Conservation (phyloP, 1,140 invertebrate species). For the Drosophila triauraria region DNA sequence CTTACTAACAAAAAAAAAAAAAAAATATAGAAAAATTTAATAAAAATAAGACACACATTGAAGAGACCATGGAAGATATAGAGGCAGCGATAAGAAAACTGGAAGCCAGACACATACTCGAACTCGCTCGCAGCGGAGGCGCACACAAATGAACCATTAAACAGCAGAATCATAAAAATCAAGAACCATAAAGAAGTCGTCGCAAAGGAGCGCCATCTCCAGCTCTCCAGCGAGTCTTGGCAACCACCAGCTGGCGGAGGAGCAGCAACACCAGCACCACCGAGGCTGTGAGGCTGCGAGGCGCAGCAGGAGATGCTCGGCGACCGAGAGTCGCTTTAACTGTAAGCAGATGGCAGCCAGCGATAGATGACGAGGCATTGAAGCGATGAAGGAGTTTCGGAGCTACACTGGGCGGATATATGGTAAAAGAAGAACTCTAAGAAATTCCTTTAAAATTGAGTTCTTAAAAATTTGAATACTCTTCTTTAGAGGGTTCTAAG, state of each 20-base stretch:
- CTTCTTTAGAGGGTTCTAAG: too few species aligned
- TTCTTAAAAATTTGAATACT: too few species aligned
- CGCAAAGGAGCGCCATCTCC: slow-evolving; percentile 66
- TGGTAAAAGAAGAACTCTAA: too few species aligned
- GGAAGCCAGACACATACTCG: slow-evolving; percentile 63
- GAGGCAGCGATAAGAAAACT: slow-evolving; percentile 72
- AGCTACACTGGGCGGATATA: background rate
- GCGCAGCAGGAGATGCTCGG: slow-evolving; percentile 53
- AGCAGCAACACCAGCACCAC: slow-evolving; percentile 1
- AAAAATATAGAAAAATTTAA: background rate
- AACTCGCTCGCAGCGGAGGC: slow-evolving; percentile 11
- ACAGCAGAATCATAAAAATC: slow-evolving; percentile 84
- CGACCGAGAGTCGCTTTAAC: slow-evolving; percentile 61
- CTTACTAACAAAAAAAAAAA: slow-evolving; percentile 31
- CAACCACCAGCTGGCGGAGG: slow-evolving; percentile 7
- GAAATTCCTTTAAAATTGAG: too few species aligned
- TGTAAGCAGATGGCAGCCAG: slow-evolving; percentile 73
- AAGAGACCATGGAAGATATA: slow-evolving; percentile 53
- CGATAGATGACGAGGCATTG: slow-evolving; percentile 64
- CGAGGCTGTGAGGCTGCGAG: slow-evolving; percentile 1
- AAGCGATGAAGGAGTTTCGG: slow-evolving; percentile 17
- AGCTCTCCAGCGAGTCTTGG: background rate
- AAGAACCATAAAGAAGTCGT: slow-evolving; percentile 84
- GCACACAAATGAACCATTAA: slow-evolving; percentile 84
- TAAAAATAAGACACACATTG: slow-evolving; percentile 8